Evolutionary conservation across 2,113 vertebrate genomes (phyloP), one percentile per base, ranked within the genome.

Genomic region (Carassius auratus): DNA sequence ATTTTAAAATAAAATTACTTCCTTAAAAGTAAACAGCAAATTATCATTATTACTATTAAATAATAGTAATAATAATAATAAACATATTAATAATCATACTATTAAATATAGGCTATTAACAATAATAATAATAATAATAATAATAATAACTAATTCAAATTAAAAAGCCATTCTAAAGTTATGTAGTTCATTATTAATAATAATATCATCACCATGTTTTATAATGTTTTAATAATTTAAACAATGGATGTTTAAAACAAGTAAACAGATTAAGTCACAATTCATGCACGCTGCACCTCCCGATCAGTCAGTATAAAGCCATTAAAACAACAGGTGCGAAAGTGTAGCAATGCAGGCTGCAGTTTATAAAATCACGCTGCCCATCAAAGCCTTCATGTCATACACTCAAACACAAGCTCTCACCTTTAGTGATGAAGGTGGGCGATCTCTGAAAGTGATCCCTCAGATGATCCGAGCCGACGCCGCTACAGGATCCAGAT

Each of bases 401-500:
- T 21, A 42, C 19, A n/a, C 10, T 48, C 45, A 48, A 79, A 79
- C 75, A 61, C 19, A 42, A 15, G n/a, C 61, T 66, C 21, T 78
- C 86, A 94, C 93, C 93, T 91, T 10, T 78, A 84, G 30, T 33
- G 30, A 79, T 85, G 86, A 42, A 83, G 87, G 75, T 71, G 5
- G 21, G 78, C 26, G 68, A 66, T 26, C 75, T 78, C 8, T 78
- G 62, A 50, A 87, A 87, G 81, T 61, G 86, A 88, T 90, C 86
- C 62, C 76, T 89, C 85, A 89, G 75, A 90, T 92, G 88, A 90
- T 83, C 59, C 52, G 64, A 45, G 76, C 38, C 36, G 68, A 61
- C 64, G 21, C 26, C 55, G 74, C 87, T 73, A 75, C n/a, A 23
- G 76, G 84, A 89, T 93, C 93, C 92, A 90, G 89, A 88, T 89